These are phyloP conservation scores for Oligia latruncula DNA, from an alignment of 2,888 invertebrate genomes.

Conservation along the genomic window DNA sequence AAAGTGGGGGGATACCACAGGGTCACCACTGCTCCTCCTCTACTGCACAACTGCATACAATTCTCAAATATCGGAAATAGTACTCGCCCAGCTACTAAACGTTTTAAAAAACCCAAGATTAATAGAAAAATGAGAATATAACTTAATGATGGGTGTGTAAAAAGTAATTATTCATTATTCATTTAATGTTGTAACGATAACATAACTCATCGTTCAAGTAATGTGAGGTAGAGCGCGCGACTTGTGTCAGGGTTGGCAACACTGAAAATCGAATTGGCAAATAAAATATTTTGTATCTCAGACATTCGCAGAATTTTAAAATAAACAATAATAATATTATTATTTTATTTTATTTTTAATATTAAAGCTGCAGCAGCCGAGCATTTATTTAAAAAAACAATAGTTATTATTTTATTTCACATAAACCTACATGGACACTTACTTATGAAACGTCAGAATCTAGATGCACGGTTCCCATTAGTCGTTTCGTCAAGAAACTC, in stretches of 20 bases:
- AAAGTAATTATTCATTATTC: constrained; percentile 56
- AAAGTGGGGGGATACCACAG: not conserved
- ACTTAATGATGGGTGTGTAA: constrained; percentile 34
- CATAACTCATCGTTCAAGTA: constrained; percentile 62
- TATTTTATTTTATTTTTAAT: too few relatives aligned
- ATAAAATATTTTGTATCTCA: not conserved
- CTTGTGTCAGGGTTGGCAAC: constrained; percentile 41
- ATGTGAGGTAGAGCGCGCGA: constrained; percentile 39
- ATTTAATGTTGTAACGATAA: constrained; percentile 61
- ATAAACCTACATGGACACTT: too few relatives aligned
- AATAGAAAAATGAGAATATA: constrained; percentile 32
- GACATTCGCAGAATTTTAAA: not conserved
- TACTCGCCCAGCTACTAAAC: not conserved
- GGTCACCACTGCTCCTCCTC: not conserved
- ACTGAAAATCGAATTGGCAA: not conserved
- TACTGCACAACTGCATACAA: not conserved
- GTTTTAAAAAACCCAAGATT: constrained; percentile 2
- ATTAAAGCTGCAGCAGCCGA: too few relatives aligned
- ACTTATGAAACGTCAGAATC: too few relatives aligned
- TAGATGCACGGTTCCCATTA: too few relatives aligned
- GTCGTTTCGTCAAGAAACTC: too few relatives aligned
- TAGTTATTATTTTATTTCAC: too few relatives aligned
- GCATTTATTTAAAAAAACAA: too few relatives aligned
- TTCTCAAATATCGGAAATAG: not conserved
- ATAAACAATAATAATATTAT: too few relatives aligned